Base-by-base conservation (phyloP, 2,797 vertebrate genomes). In the Silurus aristotelis region DNA sequence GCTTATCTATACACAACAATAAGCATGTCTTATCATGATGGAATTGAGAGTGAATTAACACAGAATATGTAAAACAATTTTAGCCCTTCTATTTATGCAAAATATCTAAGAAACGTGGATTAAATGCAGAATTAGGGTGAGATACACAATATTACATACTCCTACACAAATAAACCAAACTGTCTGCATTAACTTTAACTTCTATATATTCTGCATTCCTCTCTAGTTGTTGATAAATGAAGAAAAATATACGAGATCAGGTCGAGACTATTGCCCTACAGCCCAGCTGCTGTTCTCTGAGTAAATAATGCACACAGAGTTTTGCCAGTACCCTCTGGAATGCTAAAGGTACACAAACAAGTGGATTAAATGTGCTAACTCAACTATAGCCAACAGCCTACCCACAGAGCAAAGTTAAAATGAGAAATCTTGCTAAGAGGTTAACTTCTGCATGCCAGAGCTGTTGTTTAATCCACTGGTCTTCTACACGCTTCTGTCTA, bases 301-400 rank as follows among this genome's bases (percentile, higher is more conserved):
- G 55, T 46, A 83, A 83, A 83, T 83, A 72, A 61, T 81, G 46
- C 52, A 43, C 13, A 64, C 2, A 25, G 22, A 9, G n/a, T 81
- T 83, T 75, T 63, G 71, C 22, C 82, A 83, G n/a, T 17, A 19
- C 70, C 9, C 56, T 73, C 82, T 38, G 73, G 82, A 83, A 61
- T 25, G 20, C 31, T 31, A 58, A 77, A 56, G 19, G 48, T 68
- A 77, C 27, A 84, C 72, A 67, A 67, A 66, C 73, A 77, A 84
- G 6, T 38, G 83, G 43, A 43, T 77, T 72, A 67, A 83, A 77
- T 25, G 12, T 43, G n/a, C 43, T 48, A 63, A 48, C 31, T 25
- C 27, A 64, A 66, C 56, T 52, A 22, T 38, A 76, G 20, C 60
- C 83, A 55, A 27, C 7, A 55, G 27, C 48, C 38, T 58, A 46